Conservation (phyloP, 2,888 invertebrate genomes). For the Lepidocyrtinus sp. region DNA sequence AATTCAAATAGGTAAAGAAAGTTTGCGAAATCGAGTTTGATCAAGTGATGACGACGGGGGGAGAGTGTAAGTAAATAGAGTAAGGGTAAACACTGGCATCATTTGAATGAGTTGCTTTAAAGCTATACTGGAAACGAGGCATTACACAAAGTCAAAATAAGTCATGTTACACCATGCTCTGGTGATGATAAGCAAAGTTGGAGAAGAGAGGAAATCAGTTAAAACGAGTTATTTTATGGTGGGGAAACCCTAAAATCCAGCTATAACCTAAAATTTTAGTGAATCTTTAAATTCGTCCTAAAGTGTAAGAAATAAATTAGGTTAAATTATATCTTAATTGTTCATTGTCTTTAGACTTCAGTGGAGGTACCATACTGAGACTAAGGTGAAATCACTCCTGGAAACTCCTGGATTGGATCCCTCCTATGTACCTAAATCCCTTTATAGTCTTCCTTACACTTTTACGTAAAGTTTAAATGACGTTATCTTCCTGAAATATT, state of each 20-base stretch:
- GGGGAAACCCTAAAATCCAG: too few species aligned
- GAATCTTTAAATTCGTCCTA: too few species aligned
- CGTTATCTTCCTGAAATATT: not conserved
- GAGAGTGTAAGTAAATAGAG: not conserved
- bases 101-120: not conserved
- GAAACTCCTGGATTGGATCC: not conserved
- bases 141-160: too few species aligned
- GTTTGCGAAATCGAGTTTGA: not conserved
- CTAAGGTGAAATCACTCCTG: too few species aligned
- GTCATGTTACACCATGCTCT: too few species aligned
- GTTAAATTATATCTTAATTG: too few species aligned
- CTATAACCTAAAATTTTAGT: too few species aligned
- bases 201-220: too few species aligned
- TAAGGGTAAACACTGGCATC: not conserved
- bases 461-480: not conserved
- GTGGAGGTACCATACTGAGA: not conserved
- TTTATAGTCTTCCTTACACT: not conserved
- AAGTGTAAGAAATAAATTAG: too few species aligned
- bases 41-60: not conserved
- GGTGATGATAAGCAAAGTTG: too few species aligned
- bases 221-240: too few species aligned
- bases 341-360: not conserved
- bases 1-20: not conserved
- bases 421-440: not conserved
- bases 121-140: too few species aligned